Percentiles rank a stretch among this genome's conserved stretches.
phyloP scores from a whole-genome alignment of 2,888 invertebrate species.

The Eumacrocentrus americanus region DNA sequence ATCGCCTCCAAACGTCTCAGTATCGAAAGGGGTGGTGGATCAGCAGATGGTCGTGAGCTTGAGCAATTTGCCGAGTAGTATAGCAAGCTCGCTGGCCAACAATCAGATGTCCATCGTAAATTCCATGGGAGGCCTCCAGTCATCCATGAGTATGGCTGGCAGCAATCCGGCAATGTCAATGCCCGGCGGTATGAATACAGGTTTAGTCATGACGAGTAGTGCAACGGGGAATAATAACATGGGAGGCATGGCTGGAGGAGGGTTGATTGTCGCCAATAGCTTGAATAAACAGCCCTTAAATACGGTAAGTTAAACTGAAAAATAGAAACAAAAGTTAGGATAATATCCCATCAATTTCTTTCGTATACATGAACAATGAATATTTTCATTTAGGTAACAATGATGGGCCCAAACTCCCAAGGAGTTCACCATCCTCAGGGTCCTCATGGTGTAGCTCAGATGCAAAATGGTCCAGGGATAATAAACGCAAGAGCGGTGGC shows the following conservation, averaged over 20 bases:
- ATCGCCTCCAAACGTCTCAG: slow-evolving; percentile 83
- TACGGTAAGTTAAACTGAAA: slow-evolving; percentile 48
- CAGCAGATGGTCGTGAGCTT: slow-evolving; percentile 67
- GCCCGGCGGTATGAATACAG: slow-evolving; percentile 61
- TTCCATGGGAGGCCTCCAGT: slow-evolving; percentile 63
- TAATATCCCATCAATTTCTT: too few relatives aligned
- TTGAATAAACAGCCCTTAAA: slow-evolving; percentile 74
- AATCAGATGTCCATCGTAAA: slow-evolving; percentile 61
- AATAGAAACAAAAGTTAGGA: too few relatives aligned
- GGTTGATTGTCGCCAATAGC: slow-evolving; percentile 75
- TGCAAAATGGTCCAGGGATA: slow-evolving; percentile 80
- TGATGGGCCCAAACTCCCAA: slow-evolving; percentile 66
- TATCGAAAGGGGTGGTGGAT: slow-evolving; percentile 71
- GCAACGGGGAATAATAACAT: slow-evolving; percentile 65
- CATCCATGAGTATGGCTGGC: slow-evolving; percentile 69
- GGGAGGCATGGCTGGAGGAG: slow-evolving; percentile 74
- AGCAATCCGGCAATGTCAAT: slow-evolving; percentile 59
- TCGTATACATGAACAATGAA: not conserved
- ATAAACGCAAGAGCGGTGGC: slow-evolving; percentile 65
- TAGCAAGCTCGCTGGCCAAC: slow-evolving; percentile 63
- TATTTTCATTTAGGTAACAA: slow-evolving; percentile 56
- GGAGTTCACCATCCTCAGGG: slow-evolving; percentile 57
- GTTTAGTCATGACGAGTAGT: slow-evolving; percentile 83
- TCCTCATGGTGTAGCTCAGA: slow-evolving; percentile 57
- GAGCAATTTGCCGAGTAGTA: slow-evolving; percentile 65